phyloP scores from a whole-genome alignment of 2,113 vertebrate species.

The Nerophis lumbriciformis region DNA sequence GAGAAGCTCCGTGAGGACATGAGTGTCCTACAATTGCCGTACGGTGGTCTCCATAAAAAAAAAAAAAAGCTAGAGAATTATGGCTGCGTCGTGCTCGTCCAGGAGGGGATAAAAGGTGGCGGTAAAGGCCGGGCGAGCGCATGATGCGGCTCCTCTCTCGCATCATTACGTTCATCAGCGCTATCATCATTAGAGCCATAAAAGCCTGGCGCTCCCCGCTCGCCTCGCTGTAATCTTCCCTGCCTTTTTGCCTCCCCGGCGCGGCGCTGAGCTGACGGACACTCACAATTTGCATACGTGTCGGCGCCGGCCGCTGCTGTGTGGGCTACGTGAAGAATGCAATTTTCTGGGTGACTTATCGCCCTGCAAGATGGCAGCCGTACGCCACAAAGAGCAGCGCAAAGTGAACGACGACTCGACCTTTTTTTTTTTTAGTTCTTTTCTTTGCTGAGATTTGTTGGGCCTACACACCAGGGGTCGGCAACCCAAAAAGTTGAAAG shows the following conservation, averaged over 20 bases:
- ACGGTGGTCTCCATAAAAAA: conserved; percentile 3
- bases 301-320: conserved; percentile 15
- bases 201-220: conserved; percentile 7
- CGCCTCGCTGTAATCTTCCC: conserved; percentile 1
- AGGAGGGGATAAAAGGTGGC: conserved; percentile 9
- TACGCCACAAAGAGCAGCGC: background rate
- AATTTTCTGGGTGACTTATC: conserved; percentile 53
- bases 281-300: conserved; percentile 39
- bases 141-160: conserved; percentile 20
- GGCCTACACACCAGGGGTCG: background rate
- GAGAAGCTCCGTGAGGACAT: conserved; percentile 9
- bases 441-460: conserved; percentile 8
- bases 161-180: conserved; percentile 38
- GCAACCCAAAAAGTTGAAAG: too few species aligned
- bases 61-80: conserved; percentile 38
- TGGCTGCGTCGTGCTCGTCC: conserved; percentile 20
- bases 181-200: conserved; percentile 31
- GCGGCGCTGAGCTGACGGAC: conserved; percentile 9
- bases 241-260: conserved; percentile 11
- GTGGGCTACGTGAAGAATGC: conserved; percentile 38
- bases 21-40: conserved; percentile 11
- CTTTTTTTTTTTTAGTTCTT: conserved; percentile 15
- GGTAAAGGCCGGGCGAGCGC: conserved; percentile 10
- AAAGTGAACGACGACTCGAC: conserved; percentile 15
- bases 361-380: conserved; percentile 25